phyloP scores from a whole-genome alignment of 92 coral and sea anemone species.

The Porites cylindrica region DNA sequence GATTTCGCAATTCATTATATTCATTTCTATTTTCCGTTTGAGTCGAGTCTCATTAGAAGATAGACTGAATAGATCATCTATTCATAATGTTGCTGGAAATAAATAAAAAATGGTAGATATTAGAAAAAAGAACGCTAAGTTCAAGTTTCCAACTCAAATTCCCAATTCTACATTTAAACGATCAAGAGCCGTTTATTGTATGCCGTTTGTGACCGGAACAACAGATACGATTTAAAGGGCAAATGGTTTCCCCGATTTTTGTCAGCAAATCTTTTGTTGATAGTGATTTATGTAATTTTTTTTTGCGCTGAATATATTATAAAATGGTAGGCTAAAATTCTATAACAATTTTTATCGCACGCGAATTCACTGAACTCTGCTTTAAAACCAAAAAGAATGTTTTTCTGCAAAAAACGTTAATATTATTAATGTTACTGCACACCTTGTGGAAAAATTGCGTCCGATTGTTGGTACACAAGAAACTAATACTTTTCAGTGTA shows the following conservation, averaged over 20 bases:
- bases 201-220: background rate
- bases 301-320: too few relatives aligned
- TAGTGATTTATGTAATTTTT: background rate
- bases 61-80: background rate
- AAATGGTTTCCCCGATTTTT: background rate
- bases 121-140: too few relatives aligned
- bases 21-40: background rate
- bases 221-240: background rate
- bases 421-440: background rate
- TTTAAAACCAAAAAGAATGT: background rate
- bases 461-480: slow-evolving; percentile 15
- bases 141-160: too few relatives aligned
- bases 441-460: background rate
- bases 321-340: background rate
- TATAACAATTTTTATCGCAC: background rate
- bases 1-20: slow-evolving; percentile 17
- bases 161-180: background rate
- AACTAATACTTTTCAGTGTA: background rate
- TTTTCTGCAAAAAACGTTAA: background rate
- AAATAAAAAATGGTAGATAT: too few relatives aligned
- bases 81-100: background rate
- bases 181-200: background rate
- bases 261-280: background rate
- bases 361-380: background rate
- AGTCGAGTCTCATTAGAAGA: background rate